Conservation (phyloP, 2,113 vertebrate species). For the Panthera tigris region DNA sequence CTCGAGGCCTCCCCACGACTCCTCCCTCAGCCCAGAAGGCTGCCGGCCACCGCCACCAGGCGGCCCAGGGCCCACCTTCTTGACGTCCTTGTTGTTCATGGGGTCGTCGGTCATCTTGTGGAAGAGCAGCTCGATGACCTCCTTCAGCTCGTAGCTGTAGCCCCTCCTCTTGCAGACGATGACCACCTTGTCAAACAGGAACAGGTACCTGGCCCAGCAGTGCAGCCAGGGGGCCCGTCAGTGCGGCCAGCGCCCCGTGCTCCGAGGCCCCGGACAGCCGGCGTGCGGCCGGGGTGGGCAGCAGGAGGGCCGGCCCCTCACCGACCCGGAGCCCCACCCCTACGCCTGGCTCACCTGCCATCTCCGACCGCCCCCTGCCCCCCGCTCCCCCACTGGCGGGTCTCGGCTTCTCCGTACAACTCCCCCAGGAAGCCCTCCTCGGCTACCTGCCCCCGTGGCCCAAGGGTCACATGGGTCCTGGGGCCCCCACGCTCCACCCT, state of each 20-base stretch:
- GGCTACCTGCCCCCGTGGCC: rapidly evolving
- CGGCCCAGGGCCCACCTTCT: slow-evolving; percentile 89
- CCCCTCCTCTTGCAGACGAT: slow-evolving; percentile 98
- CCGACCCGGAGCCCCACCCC: not conserved
- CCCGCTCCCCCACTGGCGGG: not conserved
- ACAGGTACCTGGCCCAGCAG: slow-evolving; percentile 91
- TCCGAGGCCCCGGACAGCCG: rapidly evolving
- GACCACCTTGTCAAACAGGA: slow-evolving; percentile 99
- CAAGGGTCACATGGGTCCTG: not conserved
- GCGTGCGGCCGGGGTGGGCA: rapidly evolving
- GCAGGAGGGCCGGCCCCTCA: rapidly evolving
- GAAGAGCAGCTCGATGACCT: slow-evolving; percentile 95
- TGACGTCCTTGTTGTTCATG: slow-evolving; percentile 96
- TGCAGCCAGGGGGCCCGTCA: rapidly evolving
- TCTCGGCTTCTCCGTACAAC: rapidly evolving
- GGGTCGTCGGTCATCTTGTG: slow-evolving; percentile 98
- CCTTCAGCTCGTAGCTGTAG: slow-evolving; percentile 97
- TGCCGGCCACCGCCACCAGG: rapidly evolving
- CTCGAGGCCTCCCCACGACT: rapidly evolving
- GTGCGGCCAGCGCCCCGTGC: rapidly evolving
- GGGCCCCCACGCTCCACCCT: not conserved
- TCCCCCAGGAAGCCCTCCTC: not conserved
- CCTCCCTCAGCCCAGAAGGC: rapidly evolving
- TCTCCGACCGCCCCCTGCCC: not conserved
- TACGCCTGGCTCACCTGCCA: rapidly evolving